Evolutionary conservation across 2,113 vertebrate species (phyloP).

Genomic region (Siniperca chuatsi): DNA sequence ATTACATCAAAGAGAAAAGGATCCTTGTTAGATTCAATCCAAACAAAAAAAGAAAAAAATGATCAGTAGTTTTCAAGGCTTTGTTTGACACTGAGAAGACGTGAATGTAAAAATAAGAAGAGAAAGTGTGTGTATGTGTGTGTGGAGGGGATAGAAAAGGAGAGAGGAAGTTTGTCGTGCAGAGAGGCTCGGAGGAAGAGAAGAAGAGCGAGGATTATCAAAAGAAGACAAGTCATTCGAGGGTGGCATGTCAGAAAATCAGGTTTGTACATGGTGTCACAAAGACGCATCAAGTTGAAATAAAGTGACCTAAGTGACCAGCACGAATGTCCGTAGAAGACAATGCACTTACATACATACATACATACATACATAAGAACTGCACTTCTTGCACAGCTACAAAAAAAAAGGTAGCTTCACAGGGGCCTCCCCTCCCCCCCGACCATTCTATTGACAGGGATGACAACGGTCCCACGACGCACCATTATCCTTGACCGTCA

Average conservation of each 20-base stretch:
- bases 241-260: conserved; percentile 84
- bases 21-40: conserved; percentile 90
- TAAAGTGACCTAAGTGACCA: conserved; percentile 89
- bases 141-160: conserved; percentile 25
- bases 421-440: conserved; percentile 81
- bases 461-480: conserved; percentile 99
- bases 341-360: conserved; percentile 12
- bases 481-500: conserved; percentile 99
- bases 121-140: conserved; percentile 6
- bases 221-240: conserved; percentile 81
- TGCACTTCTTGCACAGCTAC: conserved; percentile 84
- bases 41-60: conserved; percentile 83
- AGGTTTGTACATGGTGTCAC: conserved; percentile 85
- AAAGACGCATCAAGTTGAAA: conserved; percentile 89
- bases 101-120: conserved; percentile 79
- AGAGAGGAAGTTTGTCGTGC: conserved; percentile 67
- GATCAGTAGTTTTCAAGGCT: conserved; percentile 87
- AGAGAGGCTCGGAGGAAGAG: conserved; percentile 33
- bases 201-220: conserved; percentile 65
- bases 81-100: conserved; percentile 89
- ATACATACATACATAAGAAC: too few relatives aligned
- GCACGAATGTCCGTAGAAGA: conserved; percentile 52
- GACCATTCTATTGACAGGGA: conserved; percentile 95
- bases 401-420: conserved; percentile 91
- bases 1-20: conserved; percentile 92